Evolutionary conservation across 2,888 invertebrate species (phyloP), one percentile per base, ranked within the genome.

Genomic region (Helicoverpa assulta): DNA sequence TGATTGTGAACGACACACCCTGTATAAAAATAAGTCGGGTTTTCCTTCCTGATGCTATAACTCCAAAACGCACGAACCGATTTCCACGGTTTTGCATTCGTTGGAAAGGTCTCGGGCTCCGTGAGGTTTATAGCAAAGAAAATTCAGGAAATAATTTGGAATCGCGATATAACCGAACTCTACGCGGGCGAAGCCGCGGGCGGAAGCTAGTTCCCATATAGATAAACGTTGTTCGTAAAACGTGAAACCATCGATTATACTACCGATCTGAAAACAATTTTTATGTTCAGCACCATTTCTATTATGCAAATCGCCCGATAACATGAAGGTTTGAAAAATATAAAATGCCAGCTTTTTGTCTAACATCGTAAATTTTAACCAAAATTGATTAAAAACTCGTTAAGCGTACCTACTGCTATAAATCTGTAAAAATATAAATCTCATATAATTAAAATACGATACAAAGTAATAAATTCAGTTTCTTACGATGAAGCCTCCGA

Each of bases 391-490:
- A 47, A 72, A 77, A 82, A 72, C 68, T 81, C 72, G 64, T 78
- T 76, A 76, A 71, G 70, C 37, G 57, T 79, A 73, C 63, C 64
- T 66, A 72, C 70, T 51, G 81, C 78, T 64, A 86, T 88, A 89
- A 87, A 88, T 88, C 82, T 75, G 63, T 55, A 77, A 85, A 85
- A 84, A 80, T 81, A 82, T 82, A 83, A 86, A 86, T 86, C 82
- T 84, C 81, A 74, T 81, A 82, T 88, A 86, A 89, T 89, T 88
- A 88, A 88, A 89, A 85, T 86, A 86, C 78, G 86, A 83, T 86
- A 84, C 81, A 78, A 77, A 82, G 88, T 83, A 83, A 87, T 89
- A 89, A 89, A 89, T 89, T 86, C 78, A 67, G 76, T 82, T 75
- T 83, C 81, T 78, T 73, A 70, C 73, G 68, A 77, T 72, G 73